phyloP scores from a whole-genome alignment of 2,888 invertebrate genomes.

The Stenurella melanura region DNA sequence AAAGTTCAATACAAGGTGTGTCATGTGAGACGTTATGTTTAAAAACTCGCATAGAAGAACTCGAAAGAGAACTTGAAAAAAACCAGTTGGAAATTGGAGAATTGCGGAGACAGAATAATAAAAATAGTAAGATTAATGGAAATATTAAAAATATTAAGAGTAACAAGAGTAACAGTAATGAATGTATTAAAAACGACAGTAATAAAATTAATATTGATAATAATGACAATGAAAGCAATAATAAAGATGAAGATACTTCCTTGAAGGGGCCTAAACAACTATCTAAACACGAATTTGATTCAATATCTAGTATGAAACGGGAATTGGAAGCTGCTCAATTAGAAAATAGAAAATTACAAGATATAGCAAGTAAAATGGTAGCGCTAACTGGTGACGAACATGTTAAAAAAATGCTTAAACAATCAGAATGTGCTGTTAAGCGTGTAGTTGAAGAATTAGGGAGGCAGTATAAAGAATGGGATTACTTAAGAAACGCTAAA shows the following conservation, averaged over 20 bases:
- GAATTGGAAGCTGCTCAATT: slow-evolving; percentile 58
- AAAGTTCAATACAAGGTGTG: slow-evolving; percentile 65
- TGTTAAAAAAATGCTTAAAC: slow-evolving; percentile 66
- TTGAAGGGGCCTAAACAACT: slow-evolving; percentile 41
- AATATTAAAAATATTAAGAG: too few relatives aligned
- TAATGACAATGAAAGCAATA: too few relatives aligned
- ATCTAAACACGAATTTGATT: slow-evolving; percentile 53
- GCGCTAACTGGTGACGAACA: slow-evolving; percentile 64
- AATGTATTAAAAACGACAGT: too few relatives aligned
- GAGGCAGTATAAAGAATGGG: slow-evolving; percentile 64
- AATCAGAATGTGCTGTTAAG: slow-evolving; percentile 68
- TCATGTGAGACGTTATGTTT: slow-evolving; percentile 64
- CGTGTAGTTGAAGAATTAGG: slow-evolving; percentile 66
- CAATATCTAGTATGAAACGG: slow-evolving; percentile 54
- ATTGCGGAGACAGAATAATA: slow-evolving; percentile 52
- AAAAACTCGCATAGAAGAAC: slow-evolving; percentile 61
- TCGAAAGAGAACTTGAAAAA: slow-evolving; percentile 56
- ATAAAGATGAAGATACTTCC: slow-evolving; percentile 41
- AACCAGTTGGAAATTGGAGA: slow-evolving; percentile 54
- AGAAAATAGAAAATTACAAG: slow-evolving; percentile 62
- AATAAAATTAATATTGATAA: too few relatives aligned
- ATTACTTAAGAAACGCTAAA: slow-evolving; percentile 45
- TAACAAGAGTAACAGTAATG: too few relatives aligned
- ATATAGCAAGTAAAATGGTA: slow-evolving; percentile 59
- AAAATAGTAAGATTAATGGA: too few relatives aligned